Percentiles rank a stretch among this genome's conserved stretches.
phyloP scores from a whole-genome alignment of 1,140 invertebrate species.

The Caenorhabditis inopinata region DNA sequence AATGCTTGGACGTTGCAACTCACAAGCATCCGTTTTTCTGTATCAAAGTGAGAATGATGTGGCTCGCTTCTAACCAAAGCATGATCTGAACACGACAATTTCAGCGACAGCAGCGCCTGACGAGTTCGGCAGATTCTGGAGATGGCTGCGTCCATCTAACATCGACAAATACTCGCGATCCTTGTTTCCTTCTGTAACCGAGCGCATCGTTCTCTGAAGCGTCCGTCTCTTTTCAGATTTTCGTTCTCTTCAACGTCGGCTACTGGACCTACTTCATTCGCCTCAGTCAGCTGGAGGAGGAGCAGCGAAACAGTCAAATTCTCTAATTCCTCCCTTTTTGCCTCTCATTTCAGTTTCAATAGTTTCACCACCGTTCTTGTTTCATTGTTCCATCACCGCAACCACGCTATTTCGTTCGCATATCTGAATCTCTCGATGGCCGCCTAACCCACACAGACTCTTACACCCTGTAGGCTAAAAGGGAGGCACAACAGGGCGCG shows the following conservation, averaged over 20 bases:
- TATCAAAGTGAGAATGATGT: slow-evolving; percentile 9
- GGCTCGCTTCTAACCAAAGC: too few species aligned
- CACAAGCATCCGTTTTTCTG: slow-evolving; percentile 22
- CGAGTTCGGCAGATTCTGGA: slow-evolving; percentile 12
- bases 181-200: slow-evolving; percentile 77
- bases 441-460: slow-evolving; percentile 3
- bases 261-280: slow-evolving; percentile 96
- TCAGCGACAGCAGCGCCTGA: background rate
- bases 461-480: background rate
- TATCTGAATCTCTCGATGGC: background rate
- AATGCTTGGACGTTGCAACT: slow-evolving; percentile 3
- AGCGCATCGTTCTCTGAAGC: background rate
- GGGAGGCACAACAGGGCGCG: too few species aligned
- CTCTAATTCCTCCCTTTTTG: slow-evolving; percentile 10
- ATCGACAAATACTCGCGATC: slow-evolving; percentile 94
- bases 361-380: background rate
- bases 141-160: slow-evolving; percentile 53
- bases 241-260: slow-evolving; percentile 95
- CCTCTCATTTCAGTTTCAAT: background rate
- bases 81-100: background rate
- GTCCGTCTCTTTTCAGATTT: slow-evolving; percentile 66
- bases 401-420: background rate
- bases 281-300: slow-evolving; percentile 72
- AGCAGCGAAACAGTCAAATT: slow-evolving; percentile 15
- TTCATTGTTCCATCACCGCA: background rate